Percentiles rank a stretch among this genome's conserved stretches.
These are phyloP conservation scores for Hypothenemus hampei DNA, from an alignment of 1,140 invertebrate species.

Conservation along the genomic window DNA sequence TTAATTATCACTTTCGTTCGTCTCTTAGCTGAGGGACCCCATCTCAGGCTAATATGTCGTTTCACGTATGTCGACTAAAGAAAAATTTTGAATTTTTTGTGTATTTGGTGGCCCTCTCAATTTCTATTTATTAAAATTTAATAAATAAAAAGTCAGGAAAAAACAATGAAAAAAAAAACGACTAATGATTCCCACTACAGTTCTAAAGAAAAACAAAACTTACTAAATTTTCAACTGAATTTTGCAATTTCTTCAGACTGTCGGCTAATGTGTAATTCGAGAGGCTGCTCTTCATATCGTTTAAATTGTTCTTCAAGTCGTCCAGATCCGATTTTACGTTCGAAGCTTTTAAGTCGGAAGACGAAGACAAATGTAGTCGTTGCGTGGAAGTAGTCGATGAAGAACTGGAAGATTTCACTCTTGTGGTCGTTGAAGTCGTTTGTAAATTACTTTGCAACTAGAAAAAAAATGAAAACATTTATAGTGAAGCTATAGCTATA, in stretches of 20 bases:
- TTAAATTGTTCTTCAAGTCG: slow-evolving; percentile 70
- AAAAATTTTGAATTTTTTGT: slow-evolving; percentile 4
- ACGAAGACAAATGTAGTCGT: slow-evolving; percentile 44
- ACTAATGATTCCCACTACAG: neutral
- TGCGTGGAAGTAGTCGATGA: slow-evolving; percentile 32
- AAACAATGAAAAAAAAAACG: neutral
- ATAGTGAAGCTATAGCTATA: no score
- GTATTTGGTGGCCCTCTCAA: slow-evolving; percentile 8
- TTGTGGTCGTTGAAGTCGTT: slow-evolving; percentile 41
- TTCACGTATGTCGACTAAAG: slow-evolving; percentile 14
- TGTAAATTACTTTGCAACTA: slow-evolving; percentile 44
- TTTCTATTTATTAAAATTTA: neutral
- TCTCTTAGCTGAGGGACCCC: neutral
- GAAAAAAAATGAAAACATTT: neutral
- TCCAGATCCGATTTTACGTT: slow-evolving; percentile 69
- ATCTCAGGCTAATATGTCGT: slow-evolving; percentile 10
- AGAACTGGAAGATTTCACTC: slow-evolving; percentile 35
- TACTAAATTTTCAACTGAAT: slow-evolving; percentile 62
- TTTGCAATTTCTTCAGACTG: slow-evolving; percentile 39
- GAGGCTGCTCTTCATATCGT: slow-evolving; percentile 65
- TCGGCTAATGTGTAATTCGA: slow-evolving; percentile 24
- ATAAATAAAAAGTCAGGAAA: neutral
- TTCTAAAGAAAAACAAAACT: neutral
- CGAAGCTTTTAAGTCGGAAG: slow-evolving; percentile 62
- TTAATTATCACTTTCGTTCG: slow-evolving; percentile 6